phyloP scores from a whole-genome alignment of 2,113 vertebrate species.

The Greenwoodochromis staneri region DNA sequence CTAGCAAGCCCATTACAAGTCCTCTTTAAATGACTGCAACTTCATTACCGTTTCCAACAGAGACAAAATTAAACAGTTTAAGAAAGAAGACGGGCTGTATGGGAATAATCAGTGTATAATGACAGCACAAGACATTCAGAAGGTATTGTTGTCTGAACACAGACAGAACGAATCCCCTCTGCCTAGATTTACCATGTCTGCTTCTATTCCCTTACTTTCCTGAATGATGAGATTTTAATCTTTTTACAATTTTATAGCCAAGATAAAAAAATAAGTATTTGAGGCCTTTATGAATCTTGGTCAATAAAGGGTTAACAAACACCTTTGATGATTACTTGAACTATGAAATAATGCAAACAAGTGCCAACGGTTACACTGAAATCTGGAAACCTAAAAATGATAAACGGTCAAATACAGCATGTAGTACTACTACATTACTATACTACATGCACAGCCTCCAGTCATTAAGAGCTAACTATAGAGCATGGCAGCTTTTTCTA shows the following conservation, averaged over 20 bases:
- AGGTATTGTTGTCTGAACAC: neutral
- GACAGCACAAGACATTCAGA: neutral
- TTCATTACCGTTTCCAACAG: neutral
- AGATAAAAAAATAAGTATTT: neutral
- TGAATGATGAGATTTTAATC: rapidly evolving
- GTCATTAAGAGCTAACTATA: neutral
- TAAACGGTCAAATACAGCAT: neutral
- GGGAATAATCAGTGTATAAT: neutral
- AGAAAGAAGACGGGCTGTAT: neutral
- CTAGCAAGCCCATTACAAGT: neutral
- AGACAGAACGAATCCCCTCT: neutral
- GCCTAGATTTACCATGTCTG: neutral
- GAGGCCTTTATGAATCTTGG: neutral
- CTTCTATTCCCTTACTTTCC: neutral
- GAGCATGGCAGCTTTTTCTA: neutral
- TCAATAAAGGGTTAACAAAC: neutral
- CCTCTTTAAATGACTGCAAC: neutral
- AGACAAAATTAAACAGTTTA: neutral
- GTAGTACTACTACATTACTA: neutral
- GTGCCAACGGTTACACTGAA: rapidly evolving
- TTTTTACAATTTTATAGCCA: neutral
- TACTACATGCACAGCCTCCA: neutral
- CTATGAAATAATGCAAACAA: neutral
- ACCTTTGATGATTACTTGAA: neutral
- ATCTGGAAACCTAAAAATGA: neutral